phyloP scores from a whole-genome alignment of 2,113 vertebrate species.

The Mungos mungo region DNA sequence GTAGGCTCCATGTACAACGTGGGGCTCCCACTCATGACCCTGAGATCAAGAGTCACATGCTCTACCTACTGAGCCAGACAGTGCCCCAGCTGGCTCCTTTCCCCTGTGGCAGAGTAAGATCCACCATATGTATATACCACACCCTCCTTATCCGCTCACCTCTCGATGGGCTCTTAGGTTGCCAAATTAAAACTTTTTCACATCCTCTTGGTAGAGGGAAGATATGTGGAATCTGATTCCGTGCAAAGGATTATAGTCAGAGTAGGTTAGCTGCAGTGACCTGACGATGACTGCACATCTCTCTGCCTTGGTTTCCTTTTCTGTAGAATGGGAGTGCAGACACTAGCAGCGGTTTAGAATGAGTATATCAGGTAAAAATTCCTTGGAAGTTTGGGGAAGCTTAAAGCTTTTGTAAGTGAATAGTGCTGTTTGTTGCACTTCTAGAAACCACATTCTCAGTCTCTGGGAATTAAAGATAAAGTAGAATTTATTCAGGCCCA shows the following conservation, averaged over 20 bases:
- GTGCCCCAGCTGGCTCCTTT: background rate
- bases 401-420: background rate
- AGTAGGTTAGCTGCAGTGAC: no score
- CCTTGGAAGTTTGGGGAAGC: background rate
- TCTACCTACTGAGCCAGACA: no score
- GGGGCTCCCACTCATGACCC: no score
- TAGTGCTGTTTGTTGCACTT: background rate
- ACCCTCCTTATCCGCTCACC: background rate
- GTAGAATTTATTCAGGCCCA: background rate
- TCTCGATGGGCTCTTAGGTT: background rate
- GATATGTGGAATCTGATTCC: background rate
- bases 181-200: background rate
- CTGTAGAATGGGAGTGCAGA: background rate
- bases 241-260: background rate
- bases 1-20: no score
- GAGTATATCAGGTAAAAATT: background rate
- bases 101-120: background rate
- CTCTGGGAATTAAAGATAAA: background rate
- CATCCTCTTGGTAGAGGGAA: background rate
- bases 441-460: background rate
- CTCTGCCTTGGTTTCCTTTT: accelerated
- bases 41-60: no score
- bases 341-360: background rate
- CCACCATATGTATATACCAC: background rate
- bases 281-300: background rate